These are phyloP conservation scores for Himalopsyche anomala DNA, from an alignment of 2,888 invertebrate genomes.

Conservation along the genomic window DNA sequence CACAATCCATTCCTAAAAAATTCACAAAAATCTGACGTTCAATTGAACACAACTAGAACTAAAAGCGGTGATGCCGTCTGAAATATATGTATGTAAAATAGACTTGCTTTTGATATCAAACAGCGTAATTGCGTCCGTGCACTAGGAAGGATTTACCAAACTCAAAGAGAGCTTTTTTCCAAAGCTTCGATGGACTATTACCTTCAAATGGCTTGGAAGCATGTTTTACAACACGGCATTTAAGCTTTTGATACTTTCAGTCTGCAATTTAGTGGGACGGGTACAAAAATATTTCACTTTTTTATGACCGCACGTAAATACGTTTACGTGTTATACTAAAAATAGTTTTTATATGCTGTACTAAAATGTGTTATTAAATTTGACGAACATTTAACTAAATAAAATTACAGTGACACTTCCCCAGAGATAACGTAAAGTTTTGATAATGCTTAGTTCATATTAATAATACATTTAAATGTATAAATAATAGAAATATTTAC, in stretches of 20 bases:
- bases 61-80: too few species aligned
- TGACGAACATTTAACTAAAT: too few species aligned
- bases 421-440: too few species aligned
- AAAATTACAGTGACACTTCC: too few species aligned
- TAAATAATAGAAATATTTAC: too few species aligned
- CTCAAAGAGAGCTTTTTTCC: slow-evolving; percentile 31
- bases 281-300: too few species aligned
- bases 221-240: slow-evolving; percentile 4
- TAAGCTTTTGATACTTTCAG: slow-evolving; percentile 25
- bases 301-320: too few species aligned
- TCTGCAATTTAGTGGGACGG: background rate
- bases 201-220: slow-evolving; percentile 16
- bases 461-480: too few species aligned
- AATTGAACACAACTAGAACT: background rate
- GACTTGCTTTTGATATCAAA: background rate
- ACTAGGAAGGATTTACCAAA: slow-evolving; percentile 13
- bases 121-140: background rate
- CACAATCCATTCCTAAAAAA: background rate
- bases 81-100: background rate
- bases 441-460: too few species aligned
- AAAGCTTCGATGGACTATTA: slow-evolving; percentile 39
- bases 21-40: background rate
- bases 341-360: too few species aligned
- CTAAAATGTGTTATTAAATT: too few species aligned
- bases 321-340: too few species aligned